Evolutionary conservation across 2,888 invertebrate species (phyloP).

Genomic region (Thelaira solivaga): DNA sequence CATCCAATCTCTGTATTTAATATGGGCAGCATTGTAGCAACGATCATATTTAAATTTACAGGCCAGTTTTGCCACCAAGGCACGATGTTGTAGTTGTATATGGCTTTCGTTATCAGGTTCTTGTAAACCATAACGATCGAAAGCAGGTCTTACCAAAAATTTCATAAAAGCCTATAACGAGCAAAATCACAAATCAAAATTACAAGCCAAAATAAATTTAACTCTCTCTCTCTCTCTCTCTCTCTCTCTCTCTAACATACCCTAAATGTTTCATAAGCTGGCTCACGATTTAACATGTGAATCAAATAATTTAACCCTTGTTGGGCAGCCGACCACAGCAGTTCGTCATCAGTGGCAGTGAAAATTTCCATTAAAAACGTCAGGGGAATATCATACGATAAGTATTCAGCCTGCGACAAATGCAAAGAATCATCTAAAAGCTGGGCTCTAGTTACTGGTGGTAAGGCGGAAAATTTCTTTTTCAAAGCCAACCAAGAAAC

Average conservation of each 20-base stretch:
- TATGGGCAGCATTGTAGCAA: constrained; percentile 78
- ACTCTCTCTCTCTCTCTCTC: not conserved
- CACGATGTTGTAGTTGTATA: constrained; percentile 78
- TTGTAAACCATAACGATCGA: constrained; percentile 77
- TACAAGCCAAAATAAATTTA: not conserved
- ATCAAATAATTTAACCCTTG: constrained; percentile 80
- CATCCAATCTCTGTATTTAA: constrained; percentile 79
- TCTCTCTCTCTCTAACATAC: constrained; percentile 72
- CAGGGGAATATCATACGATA: constrained; percentile 80
- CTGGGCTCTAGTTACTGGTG: constrained; percentile 82
- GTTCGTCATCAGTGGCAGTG: constrained; percentile 78
- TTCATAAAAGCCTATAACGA: constrained; percentile 75
- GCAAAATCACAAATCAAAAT: not conserved
- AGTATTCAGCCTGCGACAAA: constrained; percentile 79
- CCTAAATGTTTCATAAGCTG: constrained; percentile 80
- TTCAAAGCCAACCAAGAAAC: constrained; percentile 80
- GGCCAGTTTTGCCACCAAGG: constrained; percentile 79
- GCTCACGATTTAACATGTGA: constrained; percentile 80
- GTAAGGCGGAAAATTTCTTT: constrained; percentile 79
- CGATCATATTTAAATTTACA: constrained; percentile 79
- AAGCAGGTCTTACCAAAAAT: constrained; percentile 76
- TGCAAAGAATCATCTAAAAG: constrained; percentile 83
- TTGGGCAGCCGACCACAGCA: constrained; percentile 81
- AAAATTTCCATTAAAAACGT: constrained; percentile 78
- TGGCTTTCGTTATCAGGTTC: constrained; percentile 78